Percentiles rank a stretch among this genome's conserved stretches.
These are phyloP conservation scores for Penelope pileata DNA, from an alignment of 2,113 vertebrate genomes.

Conservation along the genomic window DNA sequence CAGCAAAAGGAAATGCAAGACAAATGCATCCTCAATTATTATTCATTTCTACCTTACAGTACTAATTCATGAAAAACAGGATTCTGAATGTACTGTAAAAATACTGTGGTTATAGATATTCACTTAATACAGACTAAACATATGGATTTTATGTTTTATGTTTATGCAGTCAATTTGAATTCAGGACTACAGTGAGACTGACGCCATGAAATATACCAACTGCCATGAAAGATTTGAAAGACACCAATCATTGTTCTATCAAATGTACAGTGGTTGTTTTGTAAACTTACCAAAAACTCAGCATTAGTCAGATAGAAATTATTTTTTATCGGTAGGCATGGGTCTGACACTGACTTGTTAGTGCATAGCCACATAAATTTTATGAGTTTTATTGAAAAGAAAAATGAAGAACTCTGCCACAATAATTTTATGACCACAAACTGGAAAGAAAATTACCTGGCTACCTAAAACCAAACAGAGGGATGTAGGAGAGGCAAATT, in stretches of 20 bases:
- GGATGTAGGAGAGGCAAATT: not conserved
- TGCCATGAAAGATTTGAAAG: not conserved
- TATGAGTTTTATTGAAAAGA: not conserved
- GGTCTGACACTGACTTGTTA: not conserved
- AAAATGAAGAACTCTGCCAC: not conserved
- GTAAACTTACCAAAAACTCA: not conserved
- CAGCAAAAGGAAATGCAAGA: not conserved
- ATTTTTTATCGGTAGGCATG: not conserved
- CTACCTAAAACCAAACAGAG: not conserved
- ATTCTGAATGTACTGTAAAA: not conserved
- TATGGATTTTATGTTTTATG: not conserved
- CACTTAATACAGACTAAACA: not conserved
- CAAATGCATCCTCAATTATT: not conserved
- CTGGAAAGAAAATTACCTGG: not conserved
- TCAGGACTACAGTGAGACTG: not conserved
- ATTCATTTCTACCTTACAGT: not conserved
- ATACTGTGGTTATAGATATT: not conserved
- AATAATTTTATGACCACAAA: not conserved
- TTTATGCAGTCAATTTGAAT: not conserved
- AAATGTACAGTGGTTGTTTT: not conserved
- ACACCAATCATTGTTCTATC: not conserved
- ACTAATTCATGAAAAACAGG: not conserved
- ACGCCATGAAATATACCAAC: not conserved
- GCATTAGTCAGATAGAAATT: not conserved
- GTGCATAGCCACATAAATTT: not conserved